Conservation (phyloP, 2,113 vertebrate species). For the Hemichromis elongatus region DNA sequence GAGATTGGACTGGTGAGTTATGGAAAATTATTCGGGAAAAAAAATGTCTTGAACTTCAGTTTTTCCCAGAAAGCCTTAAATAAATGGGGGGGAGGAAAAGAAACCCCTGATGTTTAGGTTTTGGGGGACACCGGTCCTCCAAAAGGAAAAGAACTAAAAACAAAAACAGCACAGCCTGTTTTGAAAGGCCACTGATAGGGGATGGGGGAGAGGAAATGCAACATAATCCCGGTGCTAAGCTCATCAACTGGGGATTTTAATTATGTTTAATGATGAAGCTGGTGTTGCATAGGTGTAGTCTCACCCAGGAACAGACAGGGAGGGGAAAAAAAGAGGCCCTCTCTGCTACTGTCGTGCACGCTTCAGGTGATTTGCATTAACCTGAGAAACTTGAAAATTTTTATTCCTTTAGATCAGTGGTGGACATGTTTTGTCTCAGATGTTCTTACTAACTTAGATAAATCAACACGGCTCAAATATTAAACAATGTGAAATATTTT, state of each 20-base stretch:
- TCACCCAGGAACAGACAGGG: not conserved
- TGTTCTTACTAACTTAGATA: not conserved
- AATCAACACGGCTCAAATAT: not conserved
- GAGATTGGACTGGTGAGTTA: too few species aligned
- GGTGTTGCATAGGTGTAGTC: not conserved
- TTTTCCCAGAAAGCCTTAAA: not conserved
- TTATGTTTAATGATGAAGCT: not conserved
- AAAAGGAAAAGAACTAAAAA: not conserved
- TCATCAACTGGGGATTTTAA: not conserved
- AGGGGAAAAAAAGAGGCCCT: rapidly evolving
- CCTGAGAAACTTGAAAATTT: not conserved
- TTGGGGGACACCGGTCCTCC: rapidly evolving
- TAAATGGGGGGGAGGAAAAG: not conserved
- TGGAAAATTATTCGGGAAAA: too few species aligned
- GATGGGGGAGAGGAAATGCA: not conserved
- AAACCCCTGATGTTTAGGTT: not conserved
- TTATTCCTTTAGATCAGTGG: not conserved
- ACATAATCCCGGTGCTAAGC: not conserved
- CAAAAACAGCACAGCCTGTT: not conserved
- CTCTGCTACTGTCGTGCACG: not conserved
- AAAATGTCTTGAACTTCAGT: too few species aligned
- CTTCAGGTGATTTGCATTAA: not conserved
- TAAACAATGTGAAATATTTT: not conserved
- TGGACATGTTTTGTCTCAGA: rapidly evolving
- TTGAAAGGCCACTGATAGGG: not conserved